Conservation (phyloP, 2,888 invertebrate species). For the Eilema depressum region DNA sequence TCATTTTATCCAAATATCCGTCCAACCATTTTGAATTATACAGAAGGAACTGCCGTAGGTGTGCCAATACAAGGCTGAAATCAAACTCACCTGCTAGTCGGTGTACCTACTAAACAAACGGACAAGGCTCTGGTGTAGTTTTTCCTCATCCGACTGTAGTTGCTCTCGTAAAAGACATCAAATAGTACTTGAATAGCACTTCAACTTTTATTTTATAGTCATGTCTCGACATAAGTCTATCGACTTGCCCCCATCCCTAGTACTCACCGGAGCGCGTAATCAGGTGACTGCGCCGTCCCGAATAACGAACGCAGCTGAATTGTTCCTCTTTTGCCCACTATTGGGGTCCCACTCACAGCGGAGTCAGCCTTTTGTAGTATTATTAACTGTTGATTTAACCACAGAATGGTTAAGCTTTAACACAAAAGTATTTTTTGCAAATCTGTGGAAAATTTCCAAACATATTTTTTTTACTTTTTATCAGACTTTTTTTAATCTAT, state of each 20-base stretch:
- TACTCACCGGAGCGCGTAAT: constrained; percentile 70
- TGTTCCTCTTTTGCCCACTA: constrained; percentile 59
- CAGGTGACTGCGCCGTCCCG: constrained; percentile 71
- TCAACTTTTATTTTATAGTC: neutral
- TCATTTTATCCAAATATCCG: too few relatives aligned
- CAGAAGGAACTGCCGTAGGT: too few relatives aligned
- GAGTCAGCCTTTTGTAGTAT: constrained; percentile 28
- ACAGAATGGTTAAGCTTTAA: neutral
- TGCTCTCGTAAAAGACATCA: too few relatives aligned
- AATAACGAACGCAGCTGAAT: constrained; percentile 72
- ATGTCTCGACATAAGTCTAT: constrained; percentile 20
- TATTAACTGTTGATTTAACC: neutral
- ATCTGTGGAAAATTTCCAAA: too few relatives aligned
- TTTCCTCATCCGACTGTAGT: neutral
- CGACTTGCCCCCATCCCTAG: constrained; percentile 42
- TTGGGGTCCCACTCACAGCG: constrained; percentile 47
- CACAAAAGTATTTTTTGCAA: neutral
- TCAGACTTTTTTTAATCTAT: too few relatives aligned
- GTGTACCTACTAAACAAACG: too few relatives aligned
- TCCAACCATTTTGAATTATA: too few relatives aligned
- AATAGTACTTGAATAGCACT: neutral
- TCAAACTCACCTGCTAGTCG: too few relatives aligned
- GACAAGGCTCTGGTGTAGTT: neutral
- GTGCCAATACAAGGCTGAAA: too few relatives aligned
- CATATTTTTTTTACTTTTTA: neutral